Conservation (phyloP, 2,113 vertebrate genomes). For the Emydocephalus ijimae region DNA sequence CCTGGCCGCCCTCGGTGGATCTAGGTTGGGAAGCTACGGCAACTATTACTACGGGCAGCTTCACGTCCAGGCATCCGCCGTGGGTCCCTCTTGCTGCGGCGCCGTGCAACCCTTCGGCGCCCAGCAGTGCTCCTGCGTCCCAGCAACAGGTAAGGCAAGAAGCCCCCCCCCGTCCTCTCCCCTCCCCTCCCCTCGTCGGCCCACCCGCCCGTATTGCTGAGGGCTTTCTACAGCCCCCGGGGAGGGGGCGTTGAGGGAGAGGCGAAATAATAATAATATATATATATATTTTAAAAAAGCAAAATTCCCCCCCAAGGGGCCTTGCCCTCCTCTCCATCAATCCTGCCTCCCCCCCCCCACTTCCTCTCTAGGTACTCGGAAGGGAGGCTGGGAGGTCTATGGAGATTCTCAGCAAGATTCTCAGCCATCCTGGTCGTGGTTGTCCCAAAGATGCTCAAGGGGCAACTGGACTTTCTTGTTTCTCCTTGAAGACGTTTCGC, state of each 20-base stretch:
- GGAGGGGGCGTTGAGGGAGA: not conserved
- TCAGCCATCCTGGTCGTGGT: too few species aligned
- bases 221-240: not conserved
- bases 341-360: not conserved
- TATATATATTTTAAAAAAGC: too few species aligned
- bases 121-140: conserved; percentile 92
- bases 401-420: too few species aligned
- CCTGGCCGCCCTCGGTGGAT: conserved; percentile 76
- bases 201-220: not conserved
- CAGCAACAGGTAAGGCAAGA: conserved; percentile 75
- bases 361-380: not conserved
- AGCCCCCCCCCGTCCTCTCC: rapidly evolving
- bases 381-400: not conserved
- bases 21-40: conserved; percentile 83
- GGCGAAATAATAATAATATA: not conserved
- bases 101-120: conserved; percentile 80
- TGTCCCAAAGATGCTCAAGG: too few species aligned
- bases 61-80: conserved; percentile 83
- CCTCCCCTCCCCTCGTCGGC: too few species aligned
- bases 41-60: conserved; percentile 95
- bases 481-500: too few species aligned
- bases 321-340: not conserved
- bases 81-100: conserved; percentile 87
- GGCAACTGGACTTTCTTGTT: too few species aligned
- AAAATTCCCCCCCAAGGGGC: not conserved